Conservation (phyloP, 2,797 vertebrate species). For the Gallirallus australis region DNA sequence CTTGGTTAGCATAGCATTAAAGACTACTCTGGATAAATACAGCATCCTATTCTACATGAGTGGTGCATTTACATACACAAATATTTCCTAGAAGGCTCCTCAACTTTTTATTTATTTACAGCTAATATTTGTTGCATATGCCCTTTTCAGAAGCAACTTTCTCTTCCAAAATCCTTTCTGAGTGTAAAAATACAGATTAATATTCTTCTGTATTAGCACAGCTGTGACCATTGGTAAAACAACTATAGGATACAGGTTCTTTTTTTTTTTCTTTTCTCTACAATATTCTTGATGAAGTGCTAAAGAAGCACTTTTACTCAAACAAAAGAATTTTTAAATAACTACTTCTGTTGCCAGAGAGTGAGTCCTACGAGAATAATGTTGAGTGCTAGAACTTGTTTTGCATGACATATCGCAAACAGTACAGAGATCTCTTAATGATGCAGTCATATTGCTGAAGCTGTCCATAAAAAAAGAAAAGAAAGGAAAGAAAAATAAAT, state of each 20-base stretch:
- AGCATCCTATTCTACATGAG: not conserved
- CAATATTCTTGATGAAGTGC: not conserved
- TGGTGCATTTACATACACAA: constrained; percentile 27
- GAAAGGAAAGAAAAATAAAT: not conserved
- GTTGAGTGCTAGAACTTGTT: not conserved
- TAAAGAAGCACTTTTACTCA: not conserved
- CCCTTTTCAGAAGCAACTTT: constrained; percentile 33
- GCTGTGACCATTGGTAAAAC: not conserved
- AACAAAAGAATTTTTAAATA: not conserved
- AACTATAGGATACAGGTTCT: not conserved
- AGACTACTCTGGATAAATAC: not conserved
- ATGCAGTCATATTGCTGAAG: not conserved
- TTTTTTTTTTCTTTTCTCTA: no score
- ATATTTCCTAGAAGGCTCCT: constrained; percentile 33
- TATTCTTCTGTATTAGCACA: constrained; percentile 36
- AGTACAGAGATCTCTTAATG: not conserved
- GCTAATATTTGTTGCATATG: constrained; percentile 35
- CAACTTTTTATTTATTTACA: constrained; percentile 46
- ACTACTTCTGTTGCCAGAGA: not conserved
- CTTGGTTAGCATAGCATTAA: not conserved
- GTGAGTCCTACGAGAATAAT: not conserved
- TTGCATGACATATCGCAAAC: not conserved
- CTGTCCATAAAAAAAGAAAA: not conserved
- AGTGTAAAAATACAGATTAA: constrained; percentile 23
- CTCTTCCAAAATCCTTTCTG: constrained; percentile 22